These are phyloP conservation scores for Varanus komodoensis DNA, from an alignment of 2,113 vertebrate genomes.

Conservation along the genomic window DNA sequence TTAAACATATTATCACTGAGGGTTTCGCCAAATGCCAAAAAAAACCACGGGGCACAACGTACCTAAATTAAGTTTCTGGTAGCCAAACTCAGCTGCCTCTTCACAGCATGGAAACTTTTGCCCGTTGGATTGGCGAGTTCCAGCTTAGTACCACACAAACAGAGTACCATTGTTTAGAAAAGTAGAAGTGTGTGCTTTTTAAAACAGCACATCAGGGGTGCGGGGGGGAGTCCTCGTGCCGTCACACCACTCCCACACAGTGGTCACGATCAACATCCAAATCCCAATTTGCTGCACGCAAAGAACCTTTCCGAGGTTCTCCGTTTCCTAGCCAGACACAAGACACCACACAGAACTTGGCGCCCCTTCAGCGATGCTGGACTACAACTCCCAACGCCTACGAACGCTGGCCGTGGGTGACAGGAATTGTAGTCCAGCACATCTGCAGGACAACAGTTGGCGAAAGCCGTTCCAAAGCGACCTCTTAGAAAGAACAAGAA, in stretches of 20 bases:
- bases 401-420: not conserved
- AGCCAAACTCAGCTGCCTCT: no score
- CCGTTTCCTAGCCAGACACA: constrained; percentile 39
- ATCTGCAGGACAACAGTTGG: not conserved
- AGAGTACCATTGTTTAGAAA: constrained; percentile 5
- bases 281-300: constrained; percentile 58
- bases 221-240: constrained; percentile 31
- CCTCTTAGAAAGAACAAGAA: constrained; percentile 37
- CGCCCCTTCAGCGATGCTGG: not conserved
- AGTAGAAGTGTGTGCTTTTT: not conserved
- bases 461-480: not conserved
- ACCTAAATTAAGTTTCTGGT: not conserved
- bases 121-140: not conserved
- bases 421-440: not conserved
- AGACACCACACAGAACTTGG: not conserved
- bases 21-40: constrained; percentile 22
- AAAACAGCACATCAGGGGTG: no score
- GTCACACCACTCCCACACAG: constrained; percentile 34
- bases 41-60: constrained; percentile 21
- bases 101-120: not conserved
- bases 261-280: constrained; percentile 51
- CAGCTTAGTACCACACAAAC: not conserved
- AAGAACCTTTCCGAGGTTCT: constrained; percentile 61
- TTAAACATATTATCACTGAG: constrained; percentile 16
- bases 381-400: not conserved